Conservation (phyloP, 2,797 vertebrate species). For the Pagetopsis macropterus region DNA sequence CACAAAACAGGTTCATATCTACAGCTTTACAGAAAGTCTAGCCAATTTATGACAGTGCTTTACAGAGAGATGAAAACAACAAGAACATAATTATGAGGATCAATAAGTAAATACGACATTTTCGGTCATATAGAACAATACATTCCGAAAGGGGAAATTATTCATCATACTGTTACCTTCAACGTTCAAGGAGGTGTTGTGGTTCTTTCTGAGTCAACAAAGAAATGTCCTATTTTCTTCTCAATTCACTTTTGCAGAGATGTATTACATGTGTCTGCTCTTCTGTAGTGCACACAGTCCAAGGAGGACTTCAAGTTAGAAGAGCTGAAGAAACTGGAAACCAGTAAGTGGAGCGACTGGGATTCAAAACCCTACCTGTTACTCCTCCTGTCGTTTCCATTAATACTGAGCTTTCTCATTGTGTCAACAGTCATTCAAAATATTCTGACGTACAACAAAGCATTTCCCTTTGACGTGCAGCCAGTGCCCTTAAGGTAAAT, state of each 20-base stretch:
- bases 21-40: too few relatives aligned
- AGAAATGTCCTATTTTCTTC: not conserved
- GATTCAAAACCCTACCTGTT: not conserved
- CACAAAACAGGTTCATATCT: not conserved
- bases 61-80: not conserved
- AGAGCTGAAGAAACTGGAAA: slow-evolving; percentile 97
- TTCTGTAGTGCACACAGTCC: slow-evolving; percentile 88
- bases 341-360: slow-evolving; percentile 85
- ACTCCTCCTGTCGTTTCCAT: not conserved
- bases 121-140: too few relatives aligned
- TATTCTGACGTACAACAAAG: slow-evolving; percentile 95
- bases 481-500: slow-evolving; percentile 94
- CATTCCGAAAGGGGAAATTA: too few relatives aligned
- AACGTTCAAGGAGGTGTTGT: too few relatives aligned
- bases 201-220: not conserved
- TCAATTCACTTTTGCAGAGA: not conserved
- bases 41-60: not conserved
- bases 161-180: too few relatives aligned
- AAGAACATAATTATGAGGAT: not conserved
- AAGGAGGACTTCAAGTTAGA: slow-evolving; percentile 96
- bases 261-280: slow-evolving; percentile 4
- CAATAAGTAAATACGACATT: not conserved
- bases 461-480: slow-evolving; percentile 97
- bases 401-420: slow-evolving; percentile 6
- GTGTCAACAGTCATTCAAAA: slow-evolving; percentile 91